Conservation (phyloP, 2,797 vertebrate genomes). For the Dryobates pubescens region DNA sequence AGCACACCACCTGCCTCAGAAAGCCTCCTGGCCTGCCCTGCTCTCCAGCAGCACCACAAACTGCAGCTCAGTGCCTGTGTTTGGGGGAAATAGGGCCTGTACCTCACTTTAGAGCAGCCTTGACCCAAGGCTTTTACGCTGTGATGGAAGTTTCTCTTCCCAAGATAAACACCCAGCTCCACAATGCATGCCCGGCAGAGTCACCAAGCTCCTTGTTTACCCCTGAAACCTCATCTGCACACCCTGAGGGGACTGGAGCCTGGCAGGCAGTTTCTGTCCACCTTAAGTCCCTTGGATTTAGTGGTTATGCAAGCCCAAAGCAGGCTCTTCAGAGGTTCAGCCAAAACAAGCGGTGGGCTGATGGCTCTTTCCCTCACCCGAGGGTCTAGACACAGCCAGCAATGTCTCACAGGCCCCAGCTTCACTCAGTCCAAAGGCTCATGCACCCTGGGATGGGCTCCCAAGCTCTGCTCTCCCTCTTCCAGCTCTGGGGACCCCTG, state of each 20-base stretch:
- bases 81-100: not conserved
- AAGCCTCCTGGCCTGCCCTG: not conserved
- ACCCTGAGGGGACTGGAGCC: not conserved
- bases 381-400: not conserved
- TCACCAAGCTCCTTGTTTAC: not conserved
- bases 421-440: not conserved
- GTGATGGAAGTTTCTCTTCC: not conserved
- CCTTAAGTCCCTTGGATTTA: not conserved
- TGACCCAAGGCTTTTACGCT: too few relatives aligned
- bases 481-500: not conserved
- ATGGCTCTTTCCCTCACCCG: not conserved
- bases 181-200: not conserved
- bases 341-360: not conserved
- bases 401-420: fast-evolving
- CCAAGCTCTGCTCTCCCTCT: not conserved
- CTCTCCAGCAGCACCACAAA: not conserved
- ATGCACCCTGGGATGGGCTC: not conserved
- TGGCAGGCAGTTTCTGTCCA: not conserved
- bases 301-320: not conserved
- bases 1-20: not conserved
- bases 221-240: not conserved
- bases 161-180: not conserved
- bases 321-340: not conserved
- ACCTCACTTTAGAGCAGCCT: not conserved
- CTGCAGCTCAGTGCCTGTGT: fast-evolving